These are phyloP conservation scores for Caenorhabditis brenneri DNA, from an alignment of 1,140 invertebrate species.

Conservation along the genomic window DNA sequence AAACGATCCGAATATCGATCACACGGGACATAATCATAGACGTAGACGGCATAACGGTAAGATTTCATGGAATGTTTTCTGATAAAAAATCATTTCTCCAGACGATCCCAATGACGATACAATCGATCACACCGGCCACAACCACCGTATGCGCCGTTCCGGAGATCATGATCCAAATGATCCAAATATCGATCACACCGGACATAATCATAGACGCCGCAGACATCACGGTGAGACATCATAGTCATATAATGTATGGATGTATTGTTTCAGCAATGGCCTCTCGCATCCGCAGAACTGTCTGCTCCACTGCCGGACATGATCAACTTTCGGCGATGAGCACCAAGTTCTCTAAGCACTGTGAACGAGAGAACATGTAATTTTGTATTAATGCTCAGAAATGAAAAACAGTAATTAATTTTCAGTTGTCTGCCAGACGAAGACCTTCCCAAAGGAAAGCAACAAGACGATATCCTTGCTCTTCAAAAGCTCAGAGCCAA, in stretches of 20 bases:
- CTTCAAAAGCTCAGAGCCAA: constrained; percentile 41
- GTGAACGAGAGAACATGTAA: constrained; percentile 51
- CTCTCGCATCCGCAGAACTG: neutral
- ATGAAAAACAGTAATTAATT: neutral
- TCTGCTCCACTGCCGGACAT: constrained; percentile 9
- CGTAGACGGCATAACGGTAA: neutral
- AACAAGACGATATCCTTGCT: constrained; percentile 27
- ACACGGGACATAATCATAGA: constrained; percentile 19
- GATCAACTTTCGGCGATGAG: constrained; percentile 23
- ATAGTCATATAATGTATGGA: neutral
- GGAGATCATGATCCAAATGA: constrained; percentile 46
- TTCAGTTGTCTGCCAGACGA: constrained; percentile 52
- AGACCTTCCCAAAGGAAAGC: constrained; percentile 42
- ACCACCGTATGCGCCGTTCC: neutral
- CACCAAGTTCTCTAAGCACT: constrained; percentile 44
- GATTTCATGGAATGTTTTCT: too few species aligned
- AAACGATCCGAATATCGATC: constrained; percentile 32
- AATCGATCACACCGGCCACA: constrained; percentile 27
- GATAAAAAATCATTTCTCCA: neutral
- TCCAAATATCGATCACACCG: constrained; percentile 40
- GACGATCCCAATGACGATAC: constrained; percentile 4
- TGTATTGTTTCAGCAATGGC: neutral
- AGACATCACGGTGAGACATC: neutral
- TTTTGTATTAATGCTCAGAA: neutral
- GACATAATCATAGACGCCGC: constrained; percentile 34